These are phyloP conservation scores for Drosophila eugracilis DNA, from an alignment of 1,140 invertebrate genomes.

Conservation along the genomic window DNA sequence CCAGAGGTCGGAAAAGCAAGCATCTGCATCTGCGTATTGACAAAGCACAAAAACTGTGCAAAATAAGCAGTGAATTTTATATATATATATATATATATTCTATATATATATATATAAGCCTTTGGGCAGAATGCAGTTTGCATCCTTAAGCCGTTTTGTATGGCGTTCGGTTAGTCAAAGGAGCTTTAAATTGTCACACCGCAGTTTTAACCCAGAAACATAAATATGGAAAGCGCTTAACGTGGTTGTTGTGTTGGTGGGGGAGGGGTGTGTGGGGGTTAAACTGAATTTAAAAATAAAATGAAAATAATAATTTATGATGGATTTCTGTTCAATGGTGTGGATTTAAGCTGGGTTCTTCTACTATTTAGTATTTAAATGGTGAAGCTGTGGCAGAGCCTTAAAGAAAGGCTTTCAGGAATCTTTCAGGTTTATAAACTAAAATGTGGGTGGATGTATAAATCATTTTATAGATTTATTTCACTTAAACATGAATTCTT, in stretches of 20 bases:
- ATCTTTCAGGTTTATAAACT: no score
- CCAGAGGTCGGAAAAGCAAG: conserved; percentile 18
- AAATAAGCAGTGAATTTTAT: conserved; percentile 57
- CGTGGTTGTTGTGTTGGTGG: no score
- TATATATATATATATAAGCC: no score
- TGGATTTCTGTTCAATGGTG: no score
- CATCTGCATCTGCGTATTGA: conserved; percentile 58
- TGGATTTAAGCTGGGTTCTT: no score
- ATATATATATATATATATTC: no score
- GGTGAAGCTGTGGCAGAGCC: no score
- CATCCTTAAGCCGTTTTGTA: conserved; percentile 24
- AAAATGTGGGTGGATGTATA: no score
- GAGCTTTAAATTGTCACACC: conserved; percentile 62
- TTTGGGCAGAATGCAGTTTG: conserved; percentile 19
- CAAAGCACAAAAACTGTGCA: conserved; percentile 56
- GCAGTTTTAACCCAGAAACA: conserved; percentile 77
- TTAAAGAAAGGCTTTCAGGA: no score
- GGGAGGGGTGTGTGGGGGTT: neutral
- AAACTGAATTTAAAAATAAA: neutral
- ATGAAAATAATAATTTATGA: neutral
- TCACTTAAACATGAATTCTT: no score
- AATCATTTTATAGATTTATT: no score
- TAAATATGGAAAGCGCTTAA: conserved; percentile 59
- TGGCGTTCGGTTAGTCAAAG: conserved; percentile 5
- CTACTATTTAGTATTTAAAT: no score